Base-by-base conservation (phyloP, 2,888 invertebrate species). In the Stramonita haemastoma region DNA sequence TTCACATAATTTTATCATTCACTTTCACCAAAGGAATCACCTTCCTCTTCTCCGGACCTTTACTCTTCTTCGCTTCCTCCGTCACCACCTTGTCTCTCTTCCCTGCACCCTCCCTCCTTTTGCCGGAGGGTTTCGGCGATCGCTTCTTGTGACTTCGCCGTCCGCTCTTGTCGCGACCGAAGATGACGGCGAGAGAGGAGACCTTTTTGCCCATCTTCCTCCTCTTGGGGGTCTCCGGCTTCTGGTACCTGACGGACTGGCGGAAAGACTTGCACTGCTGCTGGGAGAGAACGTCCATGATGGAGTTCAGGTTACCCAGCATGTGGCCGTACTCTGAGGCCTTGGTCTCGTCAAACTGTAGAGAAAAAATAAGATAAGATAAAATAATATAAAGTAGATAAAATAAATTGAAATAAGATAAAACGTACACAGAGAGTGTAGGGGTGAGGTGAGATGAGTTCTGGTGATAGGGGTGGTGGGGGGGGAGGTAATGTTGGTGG, bases 241-340 rank as follows among this genome's bases (percentile, higher is more conserved):
- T 60, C 26, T 92, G 91, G 17, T 91, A 91, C 26, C 79, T 84
- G 26, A 93, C 94, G 8, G 93, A 93, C 29, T 92, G 92, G 26
- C 95, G 91, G 90, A 93, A 95, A 22, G 95, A 94, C 73, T 92
- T 90, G 29, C 93, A 92, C 70, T 93, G 90, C 83, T 94, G 94
- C 36, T 94, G 91, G 0, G 93, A 91, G 46, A 94, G 90, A 83
- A 92, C 91, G 66, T 92, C 92, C 93, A 94, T 92, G 90, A 95
- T 92, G 34, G 92, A 90, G 66, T 90, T 91, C 8, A 95, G 81
- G 60, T 91, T 92, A 17, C 92, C 92, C 60, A 92, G 81, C 88
- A 92, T 89, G 73, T 92, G 91, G 77, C 90, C 91, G 87, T 92
- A 92, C 87, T 92, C 91, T 15, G 91, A 89, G 22, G 87, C 90